Percentiles rank a stretch among this genome's conserved stretches.
Conservation (phyloP, 2,888 invertebrate species). For the Agriotes lineatus region DNA sequence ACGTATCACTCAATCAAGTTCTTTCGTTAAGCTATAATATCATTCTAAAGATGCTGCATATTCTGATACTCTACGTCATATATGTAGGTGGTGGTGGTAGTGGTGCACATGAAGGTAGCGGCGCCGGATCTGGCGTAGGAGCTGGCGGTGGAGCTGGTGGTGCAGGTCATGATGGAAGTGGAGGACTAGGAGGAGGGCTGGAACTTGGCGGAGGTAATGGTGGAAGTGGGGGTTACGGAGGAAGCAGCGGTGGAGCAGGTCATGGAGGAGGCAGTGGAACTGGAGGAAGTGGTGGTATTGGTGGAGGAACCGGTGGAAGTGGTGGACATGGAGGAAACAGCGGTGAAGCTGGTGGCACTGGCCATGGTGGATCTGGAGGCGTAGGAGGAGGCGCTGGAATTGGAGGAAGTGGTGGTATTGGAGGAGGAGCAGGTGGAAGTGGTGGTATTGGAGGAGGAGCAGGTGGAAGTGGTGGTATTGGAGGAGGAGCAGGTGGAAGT, state of each 20-base stretch:
- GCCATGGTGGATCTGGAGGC: neutral
- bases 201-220: neutral
- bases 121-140: constrained; percentile 34
- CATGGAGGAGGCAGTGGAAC: neutral
- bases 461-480: constrained; percentile 8
- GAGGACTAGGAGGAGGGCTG: neutral
- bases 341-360: neutral
- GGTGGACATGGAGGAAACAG: constrained; percentile 1
- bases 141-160: constrained; percentile 10
- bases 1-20: too few species aligned
- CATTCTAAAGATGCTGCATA: too few species aligned
- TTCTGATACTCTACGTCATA: too few species aligned
- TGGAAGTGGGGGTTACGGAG: neutral
- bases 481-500: neutral
- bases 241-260: neutral
- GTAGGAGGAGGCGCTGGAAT: neutral
- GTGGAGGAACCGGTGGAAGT: neutral
- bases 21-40: too few species aligned
- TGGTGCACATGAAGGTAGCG: constrained; percentile 33
- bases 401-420: neutral
- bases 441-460: constrained; percentile 2
- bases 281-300: neutral
- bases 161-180: neutral
- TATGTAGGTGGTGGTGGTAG: constrained; percentile 26
- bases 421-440: neutral